Conservation (phyloP, 2,888 invertebrate species). For the Bellardia bayeri region DNA sequence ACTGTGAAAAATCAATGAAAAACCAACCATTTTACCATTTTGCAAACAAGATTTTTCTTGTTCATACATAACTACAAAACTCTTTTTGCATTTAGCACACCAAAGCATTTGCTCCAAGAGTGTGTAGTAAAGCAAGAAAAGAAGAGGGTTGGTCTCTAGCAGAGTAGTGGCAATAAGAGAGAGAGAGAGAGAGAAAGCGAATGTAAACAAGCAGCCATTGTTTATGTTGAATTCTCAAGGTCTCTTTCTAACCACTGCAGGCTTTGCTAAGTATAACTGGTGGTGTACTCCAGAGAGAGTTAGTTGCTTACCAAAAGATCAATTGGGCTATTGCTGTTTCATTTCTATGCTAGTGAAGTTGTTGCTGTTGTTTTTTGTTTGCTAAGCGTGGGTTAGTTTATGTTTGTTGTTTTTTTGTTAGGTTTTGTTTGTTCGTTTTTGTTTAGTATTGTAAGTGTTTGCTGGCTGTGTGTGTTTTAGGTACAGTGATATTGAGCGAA, state of each 20-base stretch:
- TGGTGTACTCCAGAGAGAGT: not conserved
- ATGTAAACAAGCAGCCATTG: constrained; percentile 58
- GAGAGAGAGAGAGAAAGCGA: not conserved
- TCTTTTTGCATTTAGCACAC: not conserved
- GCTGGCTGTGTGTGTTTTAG: constrained; percentile 13
- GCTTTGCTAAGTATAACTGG: not conserved
- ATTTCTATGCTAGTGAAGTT: constrained; percentile 17
- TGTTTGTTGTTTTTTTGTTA: constrained; percentile 37
- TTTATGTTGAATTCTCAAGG: not conserved
- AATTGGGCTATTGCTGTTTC: not conserved
- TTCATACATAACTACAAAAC: not conserved
- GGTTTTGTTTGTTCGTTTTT: constrained; percentile 17
- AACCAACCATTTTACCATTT: constrained; percentile 74
- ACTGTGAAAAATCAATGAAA: constrained; percentile 75
- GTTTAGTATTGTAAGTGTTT: constrained; percentile 33
- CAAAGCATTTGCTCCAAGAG: not conserved
- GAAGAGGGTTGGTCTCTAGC: constrained; percentile 44
- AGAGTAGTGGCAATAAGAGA: not conserved
- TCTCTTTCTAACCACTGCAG: constrained; percentile 38
- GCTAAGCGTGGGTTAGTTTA: constrained; percentile 57
- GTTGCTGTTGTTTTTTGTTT: constrained; percentile 23
- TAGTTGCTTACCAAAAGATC: constrained; percentile 30
- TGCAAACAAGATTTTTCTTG: constrained; percentile 71
- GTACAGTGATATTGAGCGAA: constrained; percentile 21
- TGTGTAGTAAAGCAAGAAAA: not conserved